Evolutionary conservation across 1,140 invertebrate genomes (phyloP).

Genomic region (Heterodera schachtii): DNA sequence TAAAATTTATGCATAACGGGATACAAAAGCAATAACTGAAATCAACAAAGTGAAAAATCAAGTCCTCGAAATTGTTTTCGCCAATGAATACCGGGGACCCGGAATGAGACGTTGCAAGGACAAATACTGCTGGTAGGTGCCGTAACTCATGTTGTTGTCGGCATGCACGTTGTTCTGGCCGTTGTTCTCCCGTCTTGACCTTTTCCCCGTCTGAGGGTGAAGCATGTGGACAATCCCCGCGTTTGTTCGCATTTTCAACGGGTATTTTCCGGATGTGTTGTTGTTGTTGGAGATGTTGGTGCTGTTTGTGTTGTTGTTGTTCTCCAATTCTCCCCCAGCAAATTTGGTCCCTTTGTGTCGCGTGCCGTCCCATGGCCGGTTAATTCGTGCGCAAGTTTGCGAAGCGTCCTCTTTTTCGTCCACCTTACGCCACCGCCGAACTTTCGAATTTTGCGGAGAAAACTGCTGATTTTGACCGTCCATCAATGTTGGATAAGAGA

Average conservation of each 20-base stretch:
- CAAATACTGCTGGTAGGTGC: constrained; percentile 1
- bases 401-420: constrained; percentile 6
- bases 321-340: not conserved
- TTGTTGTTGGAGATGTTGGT: not conserved
- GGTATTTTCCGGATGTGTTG: constrained; percentile 4
- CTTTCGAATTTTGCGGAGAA: too few relatives aligned
- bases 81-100: not conserved
- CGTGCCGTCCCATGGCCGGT: constrained; percentile 14
- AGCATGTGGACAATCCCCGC: too few relatives aligned
- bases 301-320: not conserved
- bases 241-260: not conserved
- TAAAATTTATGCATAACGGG: not conserved
- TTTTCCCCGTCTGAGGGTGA: too few relatives aligned
- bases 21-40: not conserved
- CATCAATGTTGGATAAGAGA: too few relatives aligned
- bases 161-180: too few relatives aligned
- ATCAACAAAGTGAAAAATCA: not conserved
- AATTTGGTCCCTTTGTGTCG: not conserved
- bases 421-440: not conserved
- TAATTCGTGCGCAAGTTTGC: constrained; percentile 19
- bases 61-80: not conserved
- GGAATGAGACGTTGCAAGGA: not conserved
- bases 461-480: too few relatives aligned
- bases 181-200: too few relatives aligned
- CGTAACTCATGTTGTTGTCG: not conserved